phyloP scores from a whole-genome alignment of 2,888 invertebrate genomes.

The Pachymerium ferrugineum region DNA sequence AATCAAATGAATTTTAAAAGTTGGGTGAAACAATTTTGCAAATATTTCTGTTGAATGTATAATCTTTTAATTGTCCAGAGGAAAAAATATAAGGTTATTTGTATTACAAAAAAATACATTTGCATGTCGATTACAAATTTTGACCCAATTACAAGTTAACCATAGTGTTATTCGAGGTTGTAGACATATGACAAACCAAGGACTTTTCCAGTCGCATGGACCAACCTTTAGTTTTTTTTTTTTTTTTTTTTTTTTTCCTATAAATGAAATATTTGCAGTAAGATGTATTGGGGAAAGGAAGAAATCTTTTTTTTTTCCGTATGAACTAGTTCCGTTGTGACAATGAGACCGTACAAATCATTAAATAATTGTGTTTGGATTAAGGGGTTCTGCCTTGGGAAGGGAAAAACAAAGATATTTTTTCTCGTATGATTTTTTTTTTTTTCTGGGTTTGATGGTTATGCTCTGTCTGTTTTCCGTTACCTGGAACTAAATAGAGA shows the following conservation, averaged over 20 bases:
- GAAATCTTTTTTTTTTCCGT: no score
- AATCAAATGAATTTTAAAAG: no score
- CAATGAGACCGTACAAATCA: neutral
- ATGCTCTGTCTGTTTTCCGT: constrained; percentile 19
- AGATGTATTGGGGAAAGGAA: no score
- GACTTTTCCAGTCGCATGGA: neutral
- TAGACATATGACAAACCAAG: constrained; percentile 7
- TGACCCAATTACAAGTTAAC: constrained; percentile 16
- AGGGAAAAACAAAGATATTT: neutral
- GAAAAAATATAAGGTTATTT: no score
- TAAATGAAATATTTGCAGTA: no score
- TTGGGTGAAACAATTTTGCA: no score
- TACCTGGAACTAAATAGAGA: constrained; percentile 22
- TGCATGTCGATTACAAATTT: neutral
- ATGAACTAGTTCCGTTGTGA: no score
- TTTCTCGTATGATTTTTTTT: neutral
- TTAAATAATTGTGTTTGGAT: neutral
- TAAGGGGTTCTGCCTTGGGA: constrained; percentile 9
- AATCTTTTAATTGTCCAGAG: no score
- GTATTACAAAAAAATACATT: no score
- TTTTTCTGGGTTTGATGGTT: constrained; percentile 10
- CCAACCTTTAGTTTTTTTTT: no score
- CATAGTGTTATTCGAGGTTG: constrained; percentile 22
- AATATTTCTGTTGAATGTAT: no score
- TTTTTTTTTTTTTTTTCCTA: no score